phyloP scores from a whole-genome alignment of 2,113 vertebrate genomes.

The Gallinago undulata region DNA sequence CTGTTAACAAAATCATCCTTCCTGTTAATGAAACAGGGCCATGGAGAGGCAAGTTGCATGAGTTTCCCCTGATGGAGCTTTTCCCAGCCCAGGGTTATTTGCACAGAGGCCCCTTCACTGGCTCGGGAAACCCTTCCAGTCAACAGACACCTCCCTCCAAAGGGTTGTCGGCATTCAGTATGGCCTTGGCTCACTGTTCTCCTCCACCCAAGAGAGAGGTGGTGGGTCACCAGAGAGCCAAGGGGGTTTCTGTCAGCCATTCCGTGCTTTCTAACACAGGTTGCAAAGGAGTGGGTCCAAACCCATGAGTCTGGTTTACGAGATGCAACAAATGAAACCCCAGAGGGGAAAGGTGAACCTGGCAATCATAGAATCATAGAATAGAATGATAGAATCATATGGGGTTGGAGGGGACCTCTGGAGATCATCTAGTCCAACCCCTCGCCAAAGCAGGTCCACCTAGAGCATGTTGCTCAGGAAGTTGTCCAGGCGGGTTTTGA shows the following conservation, averaged over 20 bases:
- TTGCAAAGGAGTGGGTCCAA: background rate
- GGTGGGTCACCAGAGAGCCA: rapidly evolving
- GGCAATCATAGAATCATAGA: background rate
- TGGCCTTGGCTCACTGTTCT: background rate
- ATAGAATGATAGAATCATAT: too few species aligned
- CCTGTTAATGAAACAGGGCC: background rate
- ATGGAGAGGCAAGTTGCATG: background rate
- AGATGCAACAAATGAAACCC: background rate
- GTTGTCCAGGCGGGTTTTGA: too few species aligned
- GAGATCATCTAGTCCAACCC: too few species aligned
- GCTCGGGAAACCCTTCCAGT: background rate
- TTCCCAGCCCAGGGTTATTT: background rate
- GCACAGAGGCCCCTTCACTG: background rate
- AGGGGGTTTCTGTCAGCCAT: background rate
- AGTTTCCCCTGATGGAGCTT: background rate
- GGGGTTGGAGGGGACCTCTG: too few species aligned
- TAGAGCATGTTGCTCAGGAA: too few species aligned
- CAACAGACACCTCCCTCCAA: background rate
- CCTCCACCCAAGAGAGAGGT: background rate
- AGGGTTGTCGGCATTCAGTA: rapidly evolving
- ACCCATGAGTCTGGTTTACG: background rate
- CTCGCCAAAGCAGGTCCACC: too few species aligned
- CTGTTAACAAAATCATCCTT: conserved; percentile 7
- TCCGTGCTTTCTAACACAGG: background rate
- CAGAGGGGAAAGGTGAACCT: background rate